phyloP scores from a whole-genome alignment of 2,113 vertebrate genomes.

The Myrmecophaga tridactyla region DNA sequence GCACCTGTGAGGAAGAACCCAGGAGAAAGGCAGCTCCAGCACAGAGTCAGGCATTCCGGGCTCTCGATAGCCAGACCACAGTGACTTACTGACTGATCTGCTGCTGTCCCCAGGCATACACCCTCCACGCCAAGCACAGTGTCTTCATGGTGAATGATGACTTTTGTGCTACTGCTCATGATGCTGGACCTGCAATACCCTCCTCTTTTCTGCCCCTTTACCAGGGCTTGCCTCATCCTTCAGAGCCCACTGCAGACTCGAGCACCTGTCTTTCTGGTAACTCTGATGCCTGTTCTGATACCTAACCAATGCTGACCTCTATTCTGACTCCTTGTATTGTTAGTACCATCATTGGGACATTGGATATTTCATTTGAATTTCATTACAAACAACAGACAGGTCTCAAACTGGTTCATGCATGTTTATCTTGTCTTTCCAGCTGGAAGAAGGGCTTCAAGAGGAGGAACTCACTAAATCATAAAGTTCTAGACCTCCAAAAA shows the following conservation, averaged over 20 bases:
- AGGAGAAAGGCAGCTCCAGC: too few species aligned
- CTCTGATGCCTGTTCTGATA: not conserved
- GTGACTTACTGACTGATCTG: accelerated
- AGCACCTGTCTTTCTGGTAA: not conserved
- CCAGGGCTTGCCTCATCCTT: too few species aligned
- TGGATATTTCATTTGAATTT: not conserved
- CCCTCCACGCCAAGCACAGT: not conserved
- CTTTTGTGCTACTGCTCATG: too few species aligned
- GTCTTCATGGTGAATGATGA: not conserved
- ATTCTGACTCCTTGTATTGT: accelerated
- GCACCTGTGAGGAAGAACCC: conserved; percentile 81
- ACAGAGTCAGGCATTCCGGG: not conserved
- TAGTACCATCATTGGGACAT: not conserved
- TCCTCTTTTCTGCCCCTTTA: not conserved
- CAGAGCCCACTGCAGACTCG: accelerated
- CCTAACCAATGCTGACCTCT: not conserved
- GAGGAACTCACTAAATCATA: accelerated
- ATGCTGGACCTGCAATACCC: not conserved
- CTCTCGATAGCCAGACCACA: not conserved
- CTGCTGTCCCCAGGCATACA: too few species aligned
- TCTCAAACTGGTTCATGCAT: not conserved
- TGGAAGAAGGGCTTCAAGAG: accelerated
- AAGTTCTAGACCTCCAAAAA: not conserved
- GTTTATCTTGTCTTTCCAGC: not conserved
- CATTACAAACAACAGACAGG: not conserved